Evolutionary conservation across 2,888 invertebrate genomes (phyloP).

Genomic region (Nomada ferruginata): DNA sequence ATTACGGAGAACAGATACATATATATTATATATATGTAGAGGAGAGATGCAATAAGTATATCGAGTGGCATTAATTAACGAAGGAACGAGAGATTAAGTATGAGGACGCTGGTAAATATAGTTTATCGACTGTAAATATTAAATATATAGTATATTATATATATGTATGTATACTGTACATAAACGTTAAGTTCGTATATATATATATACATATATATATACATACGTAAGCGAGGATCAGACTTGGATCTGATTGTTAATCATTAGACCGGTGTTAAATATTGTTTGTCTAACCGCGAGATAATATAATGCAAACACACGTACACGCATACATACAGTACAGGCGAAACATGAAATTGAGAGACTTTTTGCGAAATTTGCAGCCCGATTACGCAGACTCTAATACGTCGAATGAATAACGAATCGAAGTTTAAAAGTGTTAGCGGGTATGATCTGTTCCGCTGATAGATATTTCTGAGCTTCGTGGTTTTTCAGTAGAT

Average conservation of each 20-base stretch:
- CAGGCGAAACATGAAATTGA: background rate
- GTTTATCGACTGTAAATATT: conserved; percentile 63
- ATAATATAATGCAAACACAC: background rate
- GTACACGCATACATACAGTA: background rate
- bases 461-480: background rate
- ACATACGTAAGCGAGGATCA: conserved; percentile 21
- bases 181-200: conserved; percentile 50
- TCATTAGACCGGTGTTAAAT: conserved; percentile 48
- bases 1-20: conserved; percentile 11
- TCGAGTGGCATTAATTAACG: conserved; percentile 76
- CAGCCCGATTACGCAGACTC: conserved; percentile 19
- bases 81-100: conserved; percentile 32
- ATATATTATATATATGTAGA: conserved; percentile 29
- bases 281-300: conserved; percentile 36
- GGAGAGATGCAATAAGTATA: conserved; percentile 76
- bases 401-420: background rate
- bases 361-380: conserved; percentile 22
- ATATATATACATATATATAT: conserved; percentile 38
- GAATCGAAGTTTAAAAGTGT: background rate
- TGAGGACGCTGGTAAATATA: conserved; percentile 51
- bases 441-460: background rate
- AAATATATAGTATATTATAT: conserved; percentile 22
- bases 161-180: conserved; percentile 57
- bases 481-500: conserved; percentile 6
- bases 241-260: conserved; percentile 39